Conservation (phyloP, 2,113 vertebrate genomes). For the Ploceus nigricollis region DNA sequence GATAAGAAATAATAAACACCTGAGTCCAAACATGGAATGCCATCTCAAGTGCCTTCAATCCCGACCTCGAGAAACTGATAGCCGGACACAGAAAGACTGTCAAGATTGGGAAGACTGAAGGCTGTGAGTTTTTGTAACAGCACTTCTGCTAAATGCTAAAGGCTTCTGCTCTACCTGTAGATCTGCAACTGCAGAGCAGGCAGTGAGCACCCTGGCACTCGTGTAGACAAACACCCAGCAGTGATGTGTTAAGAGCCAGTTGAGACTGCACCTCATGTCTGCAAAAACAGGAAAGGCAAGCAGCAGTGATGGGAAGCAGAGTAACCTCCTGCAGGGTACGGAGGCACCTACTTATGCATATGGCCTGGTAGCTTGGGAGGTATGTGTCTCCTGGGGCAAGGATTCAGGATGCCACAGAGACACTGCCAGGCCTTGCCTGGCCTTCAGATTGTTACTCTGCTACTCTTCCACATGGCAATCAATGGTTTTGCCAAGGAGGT, state of each 20-base stretch:
- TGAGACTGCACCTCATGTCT: not conserved
- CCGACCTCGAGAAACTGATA: no score
- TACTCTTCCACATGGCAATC: not conserved
- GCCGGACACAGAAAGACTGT: not conserved
- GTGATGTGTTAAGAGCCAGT: not conserved
- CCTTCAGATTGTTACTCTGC: not conserved
- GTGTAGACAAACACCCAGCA: not conserved
- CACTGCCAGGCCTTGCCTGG: not conserved
- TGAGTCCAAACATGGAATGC: no score
- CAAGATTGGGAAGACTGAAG: not conserved
- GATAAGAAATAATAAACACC: no score
- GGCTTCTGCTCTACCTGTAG: not conserved
- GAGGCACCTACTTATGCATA: not conserved
- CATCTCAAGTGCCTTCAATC: no score
- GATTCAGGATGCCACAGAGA: not conserved
- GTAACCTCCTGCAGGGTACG: not conserved
- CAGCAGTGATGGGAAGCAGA: not conserved
- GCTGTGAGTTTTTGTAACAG: not conserved
- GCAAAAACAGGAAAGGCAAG: not conserved
- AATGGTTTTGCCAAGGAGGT: not conserved
- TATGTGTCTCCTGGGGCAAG: not conserved
- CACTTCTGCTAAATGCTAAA: no score
- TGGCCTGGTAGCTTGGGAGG: rapidly evolving
- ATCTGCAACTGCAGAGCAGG: not conserved
- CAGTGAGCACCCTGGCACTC: not conserved